Conservation (phyloP, 1,140 invertebrate species). For the Steinernema khuongi region DNA sequence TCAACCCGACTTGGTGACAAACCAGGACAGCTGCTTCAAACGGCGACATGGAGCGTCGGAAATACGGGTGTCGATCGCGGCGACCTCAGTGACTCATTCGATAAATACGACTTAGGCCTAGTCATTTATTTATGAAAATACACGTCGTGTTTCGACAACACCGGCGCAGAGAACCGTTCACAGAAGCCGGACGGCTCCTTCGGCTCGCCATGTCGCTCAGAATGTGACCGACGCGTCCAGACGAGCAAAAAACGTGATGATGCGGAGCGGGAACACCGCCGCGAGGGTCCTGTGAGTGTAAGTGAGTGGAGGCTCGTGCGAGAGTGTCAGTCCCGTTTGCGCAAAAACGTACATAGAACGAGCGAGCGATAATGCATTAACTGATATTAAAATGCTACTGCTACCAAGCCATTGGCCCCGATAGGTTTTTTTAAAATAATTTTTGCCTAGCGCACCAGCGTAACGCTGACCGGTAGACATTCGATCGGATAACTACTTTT, state of each 20-base stretch:
- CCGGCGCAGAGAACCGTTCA: not conserved
- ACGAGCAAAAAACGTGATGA: not conserved
- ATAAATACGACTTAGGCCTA: constrained; percentile 11
- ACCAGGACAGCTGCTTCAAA: not conserved
- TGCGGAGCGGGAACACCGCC: not conserved
- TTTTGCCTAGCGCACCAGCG: not conserved
- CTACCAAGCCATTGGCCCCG: not conserved
- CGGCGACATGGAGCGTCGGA: not conserved
- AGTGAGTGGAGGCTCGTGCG: not conserved
- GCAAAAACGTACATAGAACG: constrained; percentile 9
- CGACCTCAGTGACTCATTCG: constrained; percentile 14
- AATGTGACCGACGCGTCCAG: not conserved
- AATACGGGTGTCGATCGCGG: not conserved
- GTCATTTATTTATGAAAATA: constrained; percentile 17
- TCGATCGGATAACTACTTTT: not conserved
- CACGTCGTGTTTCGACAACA: not conserved
- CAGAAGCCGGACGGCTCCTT: not conserved
- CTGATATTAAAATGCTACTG: constrained; percentile 11
- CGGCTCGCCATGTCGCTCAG: not conserved
- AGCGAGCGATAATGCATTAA: constrained; percentile 14
- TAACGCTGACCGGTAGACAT: not conserved
- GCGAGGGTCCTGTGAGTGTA: not conserved
- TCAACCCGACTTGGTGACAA: no score
- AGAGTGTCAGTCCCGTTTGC: constrained; percentile 1
- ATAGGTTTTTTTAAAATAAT: not conserved